Conservation (phyloP, 2,797 vertebrate genomes). For the Triplophysa bombifrons region DNA sequence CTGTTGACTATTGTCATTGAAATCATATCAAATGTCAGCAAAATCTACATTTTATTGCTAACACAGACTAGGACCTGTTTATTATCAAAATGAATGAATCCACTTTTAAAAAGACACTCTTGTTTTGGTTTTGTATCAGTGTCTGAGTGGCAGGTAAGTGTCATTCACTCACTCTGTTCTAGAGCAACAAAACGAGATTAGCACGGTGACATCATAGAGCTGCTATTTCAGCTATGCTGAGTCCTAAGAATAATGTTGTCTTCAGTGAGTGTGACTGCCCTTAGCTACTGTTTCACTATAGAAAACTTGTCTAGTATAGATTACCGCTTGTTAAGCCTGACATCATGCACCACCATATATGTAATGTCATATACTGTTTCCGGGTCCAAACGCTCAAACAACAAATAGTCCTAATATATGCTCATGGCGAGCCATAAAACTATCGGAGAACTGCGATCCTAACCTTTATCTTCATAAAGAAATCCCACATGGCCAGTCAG, state of each 20-base stretch:
- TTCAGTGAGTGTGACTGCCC: constrained; percentile 30
- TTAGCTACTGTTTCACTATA: constrained; percentile 40
- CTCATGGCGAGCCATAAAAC: no score
- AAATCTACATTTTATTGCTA: background rate
- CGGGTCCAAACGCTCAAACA: no score
- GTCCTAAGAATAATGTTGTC: constrained; percentile 43
- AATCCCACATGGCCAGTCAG: no score
- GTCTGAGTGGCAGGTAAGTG: constrained; percentile 20
- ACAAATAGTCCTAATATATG: no score
- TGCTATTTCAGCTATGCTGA: constrained; percentile 46
- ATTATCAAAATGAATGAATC: constrained; percentile 15
- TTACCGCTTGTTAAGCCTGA: background rate
- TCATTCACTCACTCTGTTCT: constrained; percentile 9
- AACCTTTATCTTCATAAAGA: no score
- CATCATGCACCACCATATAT: no score
- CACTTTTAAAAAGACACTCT: background rate
- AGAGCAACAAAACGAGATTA: constrained; percentile 22
- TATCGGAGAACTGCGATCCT: no score
- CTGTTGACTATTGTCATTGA: background rate
- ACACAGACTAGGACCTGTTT: background rate
- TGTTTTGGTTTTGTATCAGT: background rate
- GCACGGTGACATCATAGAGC: constrained; percentile 39
- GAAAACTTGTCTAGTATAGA: constrained; percentile 37
- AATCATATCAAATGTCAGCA: background rate
- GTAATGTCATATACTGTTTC: no score